Conservation (phyloP, 2,797 vertebrate genomes). For the Parauchenoglanis ngamensis region DNA sequence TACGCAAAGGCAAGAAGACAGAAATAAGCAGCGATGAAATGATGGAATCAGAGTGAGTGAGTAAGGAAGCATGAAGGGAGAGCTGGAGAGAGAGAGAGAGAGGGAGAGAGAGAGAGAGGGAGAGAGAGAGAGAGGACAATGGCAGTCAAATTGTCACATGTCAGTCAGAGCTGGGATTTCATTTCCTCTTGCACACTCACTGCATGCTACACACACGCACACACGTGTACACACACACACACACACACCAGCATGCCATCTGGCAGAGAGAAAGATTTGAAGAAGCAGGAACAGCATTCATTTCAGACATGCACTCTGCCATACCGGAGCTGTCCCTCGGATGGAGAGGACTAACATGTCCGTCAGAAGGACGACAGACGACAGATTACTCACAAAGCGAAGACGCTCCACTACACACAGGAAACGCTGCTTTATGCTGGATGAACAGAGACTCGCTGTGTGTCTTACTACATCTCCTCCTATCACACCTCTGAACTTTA, state of each 20-base stretch:
- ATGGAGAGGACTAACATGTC: slow-evolving; percentile 9
- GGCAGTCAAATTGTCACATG: slow-evolving; percentile 62
- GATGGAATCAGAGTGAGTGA: background rate
- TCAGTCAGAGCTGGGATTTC: slow-evolving; percentile 67
- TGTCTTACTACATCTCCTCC: background rate
- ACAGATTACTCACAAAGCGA: background rate
- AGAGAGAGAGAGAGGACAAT: background rate
- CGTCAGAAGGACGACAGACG: background rate
- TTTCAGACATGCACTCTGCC: background rate
- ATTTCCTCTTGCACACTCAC: slow-evolving; percentile 67
- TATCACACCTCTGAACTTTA: background rate
- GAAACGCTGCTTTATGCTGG: background rate
- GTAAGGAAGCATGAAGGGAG: background rate
- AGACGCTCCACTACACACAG: background rate
- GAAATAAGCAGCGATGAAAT: slow-evolving; percentile 18
- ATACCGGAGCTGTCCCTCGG: background rate
- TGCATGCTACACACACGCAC: slow-evolving; percentile 44
- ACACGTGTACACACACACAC: slow-evolving; percentile 54
- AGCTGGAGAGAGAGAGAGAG: background rate
- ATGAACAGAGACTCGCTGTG: slow-evolving; percentile 1
- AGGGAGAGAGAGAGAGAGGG: background rate
- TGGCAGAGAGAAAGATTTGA: slow-evolving; percentile 58
- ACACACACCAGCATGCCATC: slow-evolving; percentile 41
- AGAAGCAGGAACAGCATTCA: slow-evolving; percentile 46
- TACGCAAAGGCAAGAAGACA: slow-evolving; percentile 9